These are phyloP conservation scores for Moxostoma hubbsi DNA, from an alignment of 2,797 vertebrate genomes.

Conservation along the genomic window DNA sequence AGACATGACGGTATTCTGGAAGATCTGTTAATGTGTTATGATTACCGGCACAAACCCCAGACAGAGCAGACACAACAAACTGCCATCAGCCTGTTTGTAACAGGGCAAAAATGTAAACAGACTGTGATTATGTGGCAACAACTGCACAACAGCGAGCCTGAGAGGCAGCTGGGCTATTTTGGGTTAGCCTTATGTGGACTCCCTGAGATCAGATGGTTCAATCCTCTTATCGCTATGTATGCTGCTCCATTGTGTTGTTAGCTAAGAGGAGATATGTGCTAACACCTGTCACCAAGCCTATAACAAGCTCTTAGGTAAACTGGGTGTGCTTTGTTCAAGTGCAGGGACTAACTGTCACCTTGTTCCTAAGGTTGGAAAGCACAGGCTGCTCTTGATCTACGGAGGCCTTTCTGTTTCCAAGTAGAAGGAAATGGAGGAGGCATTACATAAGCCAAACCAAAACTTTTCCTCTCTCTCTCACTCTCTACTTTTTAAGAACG, in stretches of 20 bases:
- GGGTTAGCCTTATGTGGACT: constrained; percentile 37
- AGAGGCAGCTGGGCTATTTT: constrained; percentile 35
- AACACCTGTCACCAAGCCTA: constrained; percentile 43
- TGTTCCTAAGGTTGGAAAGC: constrained; percentile 1
- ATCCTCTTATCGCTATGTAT: constrained; percentile 50
- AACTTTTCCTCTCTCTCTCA: constrained; percentile 17
- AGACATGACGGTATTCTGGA: constrained; percentile 20
- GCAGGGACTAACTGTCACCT: not conserved
- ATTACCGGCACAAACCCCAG: constrained; percentile 31
- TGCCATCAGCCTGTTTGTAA: constrained; percentile 75
- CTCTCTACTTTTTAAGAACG: constrained; percentile 20
- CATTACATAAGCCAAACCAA: constrained; percentile 35
- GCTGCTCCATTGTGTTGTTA: constrained; percentile 40
- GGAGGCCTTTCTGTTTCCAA: constrained; percentile 29
- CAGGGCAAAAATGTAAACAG: constrained; percentile 72
- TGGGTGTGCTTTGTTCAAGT: not conserved
- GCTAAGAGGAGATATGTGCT: constrained; percentile 37
- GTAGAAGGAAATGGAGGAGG: constrained; percentile 36
- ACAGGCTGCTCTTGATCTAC: not conserved
- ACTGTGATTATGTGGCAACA: constrained; percentile 68
- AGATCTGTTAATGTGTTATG: constrained; percentile 49
- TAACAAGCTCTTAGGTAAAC: constrained; percentile 25
- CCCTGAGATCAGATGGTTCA: constrained; percentile 53
- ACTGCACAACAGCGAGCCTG: constrained; percentile 4
- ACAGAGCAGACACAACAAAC: constrained; percentile 46